phyloP scores from a whole-genome alignment of 2,888 invertebrate species.

The Pecten maximus region DNA sequence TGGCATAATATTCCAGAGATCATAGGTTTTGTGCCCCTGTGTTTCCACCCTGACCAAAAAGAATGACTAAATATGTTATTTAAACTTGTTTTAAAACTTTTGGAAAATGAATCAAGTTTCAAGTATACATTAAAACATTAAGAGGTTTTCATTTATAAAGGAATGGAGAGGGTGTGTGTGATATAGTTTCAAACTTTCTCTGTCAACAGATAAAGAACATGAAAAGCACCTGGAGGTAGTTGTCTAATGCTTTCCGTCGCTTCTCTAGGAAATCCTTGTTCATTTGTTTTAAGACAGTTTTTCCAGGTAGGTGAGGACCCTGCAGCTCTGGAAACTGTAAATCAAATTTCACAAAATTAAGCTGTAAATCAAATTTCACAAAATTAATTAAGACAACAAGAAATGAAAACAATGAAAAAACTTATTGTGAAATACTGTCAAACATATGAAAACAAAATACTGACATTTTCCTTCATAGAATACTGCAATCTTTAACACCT shows the following conservation, averaged over 20 bases:
- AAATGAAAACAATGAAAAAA: background rate
- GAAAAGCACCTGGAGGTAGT: constrained; percentile 90
- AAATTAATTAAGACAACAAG: background rate
- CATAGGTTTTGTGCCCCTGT: too few relatives aligned
- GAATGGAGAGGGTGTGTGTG: too few relatives aligned
- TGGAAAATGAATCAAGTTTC: background rate
- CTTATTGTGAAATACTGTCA: background rate
- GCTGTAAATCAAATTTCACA: background rate
- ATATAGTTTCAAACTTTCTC: too few relatives aligned
- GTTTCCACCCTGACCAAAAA: too few relatives aligned
- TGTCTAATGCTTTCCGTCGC: constrained; percentile 89
- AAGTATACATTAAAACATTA: background rate
- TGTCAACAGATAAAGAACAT: too few relatives aligned
- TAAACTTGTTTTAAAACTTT: too few relatives aligned
- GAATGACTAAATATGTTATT: too few relatives aligned
- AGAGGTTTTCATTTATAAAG: too few relatives aligned
- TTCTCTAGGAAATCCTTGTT: constrained; percentile 90
- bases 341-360: too few relatives aligned
- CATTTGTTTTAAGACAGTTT: constrained; percentile 96
- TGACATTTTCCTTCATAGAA: background rate
- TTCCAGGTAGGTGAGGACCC: constrained; percentile 92
- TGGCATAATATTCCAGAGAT: too few relatives aligned
- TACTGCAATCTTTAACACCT: background rate
- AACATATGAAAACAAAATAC: background rate
- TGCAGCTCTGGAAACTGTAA: constrained; percentile 90